phyloP scores from a whole-genome alignment of 2,888 invertebrate species.

The Lasioglossum figueresi region DNA sequence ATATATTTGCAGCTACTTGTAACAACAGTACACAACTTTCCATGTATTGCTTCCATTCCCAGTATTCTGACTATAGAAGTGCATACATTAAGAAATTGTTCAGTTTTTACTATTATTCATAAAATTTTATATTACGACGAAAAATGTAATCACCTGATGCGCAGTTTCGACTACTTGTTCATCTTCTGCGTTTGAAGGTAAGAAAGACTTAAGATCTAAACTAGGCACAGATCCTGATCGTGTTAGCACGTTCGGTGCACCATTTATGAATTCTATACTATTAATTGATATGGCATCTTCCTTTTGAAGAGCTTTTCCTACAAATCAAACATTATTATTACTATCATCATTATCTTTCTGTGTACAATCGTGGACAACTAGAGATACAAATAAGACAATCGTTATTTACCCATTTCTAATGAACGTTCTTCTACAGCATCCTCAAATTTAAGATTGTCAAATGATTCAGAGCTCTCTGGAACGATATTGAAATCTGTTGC shows the following conservation, averaged over 20 bases:
- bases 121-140: conserved; percentile 11
- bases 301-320: conserved; percentile 78
- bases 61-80: conserved; percentile 77
- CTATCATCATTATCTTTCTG: neutral
- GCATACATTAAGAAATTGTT: conserved; percentile 14
- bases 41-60: conserved; percentile 84
- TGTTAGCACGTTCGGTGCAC: conserved; percentile 75
- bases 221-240: conserved; percentile 83
- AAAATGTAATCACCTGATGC: conserved; percentile 75
- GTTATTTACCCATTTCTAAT: conserved; percentile 73
- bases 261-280: conserved; percentile 80
- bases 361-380: neutral
- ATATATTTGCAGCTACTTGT: conserved; percentile 85
- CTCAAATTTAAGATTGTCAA: conserved; percentile 77
- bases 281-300: conserved; percentile 82
- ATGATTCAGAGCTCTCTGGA: conserved; percentile 77
- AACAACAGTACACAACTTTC: conserved; percentile 85
- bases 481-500: conserved; percentile 72
- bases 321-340: conserved; percentile 33
- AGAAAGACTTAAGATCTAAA: conserved; percentile 82
- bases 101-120: conserved; percentile 5
- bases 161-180: conserved; percentile 78
- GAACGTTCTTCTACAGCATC: conserved; percentile 65
- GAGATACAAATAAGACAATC: neutral
- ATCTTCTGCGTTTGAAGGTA: conserved; percentile 78